These are phyloP conservation scores for Aporophyla lueneburgensis DNA, from an alignment of 2,888 invertebrate species.

Conservation along the genomic window DNA sequence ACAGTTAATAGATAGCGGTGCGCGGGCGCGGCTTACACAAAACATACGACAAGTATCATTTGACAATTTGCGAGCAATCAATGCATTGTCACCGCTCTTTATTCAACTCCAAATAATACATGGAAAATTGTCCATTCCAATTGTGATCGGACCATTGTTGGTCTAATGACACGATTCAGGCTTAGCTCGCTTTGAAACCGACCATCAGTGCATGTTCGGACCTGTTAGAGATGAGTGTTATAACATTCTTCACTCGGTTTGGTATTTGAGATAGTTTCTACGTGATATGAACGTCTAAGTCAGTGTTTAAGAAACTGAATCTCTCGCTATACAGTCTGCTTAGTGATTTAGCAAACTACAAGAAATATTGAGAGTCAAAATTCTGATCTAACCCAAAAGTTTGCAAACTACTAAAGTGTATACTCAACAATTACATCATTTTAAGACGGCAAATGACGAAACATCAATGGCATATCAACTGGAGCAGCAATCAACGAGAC, in stretches of 20 bases:
- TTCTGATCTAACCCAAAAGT: neutral
- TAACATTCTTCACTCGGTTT: conserved; percentile 36
- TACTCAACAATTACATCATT: neutral
- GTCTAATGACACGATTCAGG: conserved; percentile 88
- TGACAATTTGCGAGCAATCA: conserved; percentile 91
- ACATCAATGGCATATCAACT: conserved; percentile 82
- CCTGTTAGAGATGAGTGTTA: conserved; percentile 75
- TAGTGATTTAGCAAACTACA: conserved; percentile 30
- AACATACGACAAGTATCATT: conserved; percentile 89
- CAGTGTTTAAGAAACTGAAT: neutral
- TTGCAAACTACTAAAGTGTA: neutral
- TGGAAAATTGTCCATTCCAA: conserved; percentile 89
- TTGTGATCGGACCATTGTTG: conserved; percentile 87
- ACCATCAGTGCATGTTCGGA: conserved; percentile 83
- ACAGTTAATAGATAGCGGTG: conserved; percentile 80
- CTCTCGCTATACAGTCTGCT: neutral
- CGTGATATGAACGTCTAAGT: conserved; percentile 37
- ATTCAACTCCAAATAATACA: conserved; percentile 90
- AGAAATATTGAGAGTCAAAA: neutral
- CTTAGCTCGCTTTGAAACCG: conserved; percentile 82
- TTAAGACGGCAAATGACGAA: conserved; percentile 54
- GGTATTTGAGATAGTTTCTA: conserved; percentile 36
- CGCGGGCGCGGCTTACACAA: conserved; percentile 87
- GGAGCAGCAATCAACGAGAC: conserved; percentile 75
- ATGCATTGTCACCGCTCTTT: conserved; percentile 90